A percentile compares a stretch with the other conserved stretches of the same genome.
phyloP scores from a whole-genome alignment of 2,797 vertebrate species.

The Pelochelys cantorii region DNA sequence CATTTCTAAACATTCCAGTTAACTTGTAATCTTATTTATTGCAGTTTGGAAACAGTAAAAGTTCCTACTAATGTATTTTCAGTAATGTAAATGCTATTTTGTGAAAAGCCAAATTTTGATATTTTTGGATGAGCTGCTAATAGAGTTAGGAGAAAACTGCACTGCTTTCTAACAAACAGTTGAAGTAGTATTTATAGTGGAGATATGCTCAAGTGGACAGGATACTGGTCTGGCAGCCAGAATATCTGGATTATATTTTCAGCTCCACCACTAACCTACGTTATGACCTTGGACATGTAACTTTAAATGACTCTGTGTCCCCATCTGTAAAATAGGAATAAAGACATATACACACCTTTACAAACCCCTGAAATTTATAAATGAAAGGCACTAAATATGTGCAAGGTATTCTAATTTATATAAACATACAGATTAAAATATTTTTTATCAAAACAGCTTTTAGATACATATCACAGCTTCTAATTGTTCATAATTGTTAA shows the following conservation, averaged over 20 bases:
- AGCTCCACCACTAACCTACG: background rate
- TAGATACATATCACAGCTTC: background rate
- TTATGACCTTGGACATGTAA: slow-evolving; percentile 28
- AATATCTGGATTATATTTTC: slow-evolving; percentile 7
- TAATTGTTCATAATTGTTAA: slow-evolving; percentile 54
- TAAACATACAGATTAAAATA: background rate
- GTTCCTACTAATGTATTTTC: slow-evolving; percentile 9
- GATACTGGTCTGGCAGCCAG: background rate
- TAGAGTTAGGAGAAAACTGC: slow-evolving; percentile 23
- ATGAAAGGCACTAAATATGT: slow-evolving; percentile 14
- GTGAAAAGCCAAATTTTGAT: slow-evolving; percentile 23
- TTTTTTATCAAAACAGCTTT: slow-evolving; percentile 13
- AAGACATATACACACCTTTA: background rate
- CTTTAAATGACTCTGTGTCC: slow-evolving; percentile 8
- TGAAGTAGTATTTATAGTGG: slow-evolving; percentile 43
- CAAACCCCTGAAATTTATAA: slow-evolving; percentile 26
- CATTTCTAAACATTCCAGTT: slow-evolving; percentile 20
- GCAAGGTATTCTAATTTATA: background rate
- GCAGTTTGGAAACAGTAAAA: slow-evolving; percentile 16
- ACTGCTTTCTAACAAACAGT: background rate
- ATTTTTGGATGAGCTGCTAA: background rate
- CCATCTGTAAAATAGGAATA: background rate
- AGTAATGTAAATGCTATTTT: background rate
- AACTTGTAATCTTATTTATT: background rate
- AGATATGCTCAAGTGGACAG: fast-evolving